Evolutionary conservation across 2,888 invertebrate genomes (phyloP), one percentile per base, ranked within the genome.

Genomic region (Caenorhabditis becei): DNA sequence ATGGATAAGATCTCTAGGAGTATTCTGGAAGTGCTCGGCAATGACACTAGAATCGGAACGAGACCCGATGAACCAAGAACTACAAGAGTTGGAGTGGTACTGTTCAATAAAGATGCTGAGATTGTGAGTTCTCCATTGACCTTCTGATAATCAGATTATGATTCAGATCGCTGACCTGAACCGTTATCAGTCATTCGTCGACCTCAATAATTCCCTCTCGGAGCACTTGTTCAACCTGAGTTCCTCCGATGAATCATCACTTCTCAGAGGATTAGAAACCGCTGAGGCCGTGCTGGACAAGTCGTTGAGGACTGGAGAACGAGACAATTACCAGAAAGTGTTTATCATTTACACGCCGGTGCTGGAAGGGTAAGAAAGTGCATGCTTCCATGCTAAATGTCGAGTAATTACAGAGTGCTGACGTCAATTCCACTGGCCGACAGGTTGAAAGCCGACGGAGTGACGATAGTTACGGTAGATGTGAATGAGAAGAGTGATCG

Each of bases 1-100:
- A 53, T 62, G n/a, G 14, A 62, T 20, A 54, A 51, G 20, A 28
- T 66, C 11, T 1, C 47, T 2, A 26, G 24, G n/a, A 61, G 26
- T 20, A 51, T 74, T 26, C 1, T 20, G 10, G 41, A 24, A 0
- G 26, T 66, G 28, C 59, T 66, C 23, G 37, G 59, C 4, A 54
- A 58, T 32, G 59, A 35, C n/a, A 66, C 74, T 7, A 32, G n/a
- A 7, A 74, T 74, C 11, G 74, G 74, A 51, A 56, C 41, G 14
- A 28, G 54, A 20, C 24, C 24, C 3, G 23, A 16, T 23, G 49
- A 58, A 14, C 47, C 56, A 1, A 67, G 20, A 18, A 67, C 56
- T 0, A 67, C 67, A 23, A 44, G 67, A 47, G n/a, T 67, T n/a
- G 56, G 47, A 16, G 2, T 67, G 20, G 44, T 67, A 1, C 32